A percentile compares a stretch with the other conserved stretches of the same genome.
Conservation (phyloP, 2,888 invertebrate species). For the Bembecia ichneumoniformis region DNA sequence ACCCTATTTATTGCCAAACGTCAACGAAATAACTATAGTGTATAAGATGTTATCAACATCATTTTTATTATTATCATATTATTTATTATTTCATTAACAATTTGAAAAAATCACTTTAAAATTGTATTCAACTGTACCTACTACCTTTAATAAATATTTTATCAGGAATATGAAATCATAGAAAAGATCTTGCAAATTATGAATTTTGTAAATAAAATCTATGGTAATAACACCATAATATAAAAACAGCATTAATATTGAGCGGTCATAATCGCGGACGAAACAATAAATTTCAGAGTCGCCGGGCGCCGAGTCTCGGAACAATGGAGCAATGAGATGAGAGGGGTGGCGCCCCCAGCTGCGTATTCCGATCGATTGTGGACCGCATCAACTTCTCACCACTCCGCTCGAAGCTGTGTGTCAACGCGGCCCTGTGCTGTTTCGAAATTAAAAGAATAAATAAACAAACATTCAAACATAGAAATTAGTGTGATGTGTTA, state of each 20-base stretch:
- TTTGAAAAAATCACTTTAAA: too few species aligned
- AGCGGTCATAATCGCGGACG: slow-evolving; percentile 20
- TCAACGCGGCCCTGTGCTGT: slow-evolving; percentile 38
- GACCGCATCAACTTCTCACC: slow-evolving; percentile 44
- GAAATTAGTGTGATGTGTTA: slow-evolving; percentile 38
- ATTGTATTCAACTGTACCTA: too few species aligned
- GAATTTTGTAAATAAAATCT: too few species aligned
- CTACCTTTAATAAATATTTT: too few species aligned
- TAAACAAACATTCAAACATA: neutral
- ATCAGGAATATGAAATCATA: too few species aligned
- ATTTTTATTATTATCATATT: too few species aligned
- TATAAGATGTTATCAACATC: too few species aligned
- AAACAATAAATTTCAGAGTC: slow-evolving; percentile 51
- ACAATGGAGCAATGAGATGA: slow-evolving; percentile 53
- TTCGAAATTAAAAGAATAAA: slow-evolving; percentile 15
- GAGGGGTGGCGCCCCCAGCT: slow-evolving; percentile 72
- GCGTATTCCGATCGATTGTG: slow-evolving; percentile 65
- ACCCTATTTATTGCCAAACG: too few species aligned
- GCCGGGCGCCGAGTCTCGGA: slow-evolving; percentile 33
- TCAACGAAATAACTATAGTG: too few species aligned
- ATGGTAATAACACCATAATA: too few species aligned
- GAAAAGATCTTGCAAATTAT: too few species aligned
- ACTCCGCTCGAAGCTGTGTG: slow-evolving; percentile 47
- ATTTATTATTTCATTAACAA: too few species aligned
- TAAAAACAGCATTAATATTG: neutral